phyloP scores from a whole-genome alignment of 2,888 invertebrate genomes.

The Teinopalpus imperialis region DNA sequence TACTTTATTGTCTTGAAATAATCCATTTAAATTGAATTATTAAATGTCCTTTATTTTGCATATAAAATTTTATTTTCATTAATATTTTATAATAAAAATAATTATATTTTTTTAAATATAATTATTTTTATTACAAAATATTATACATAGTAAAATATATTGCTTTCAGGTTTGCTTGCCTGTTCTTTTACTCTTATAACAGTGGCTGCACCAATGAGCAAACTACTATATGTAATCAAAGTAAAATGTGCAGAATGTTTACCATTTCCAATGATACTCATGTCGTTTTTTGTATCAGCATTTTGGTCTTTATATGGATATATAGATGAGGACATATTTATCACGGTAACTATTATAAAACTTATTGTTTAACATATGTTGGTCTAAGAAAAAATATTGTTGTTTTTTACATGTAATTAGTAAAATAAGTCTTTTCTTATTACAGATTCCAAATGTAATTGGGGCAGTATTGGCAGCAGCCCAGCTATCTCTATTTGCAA shows the following conservation, averaged over 20 bases:
- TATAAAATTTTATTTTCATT: no score
- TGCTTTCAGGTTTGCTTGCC: constrained; percentile 81
- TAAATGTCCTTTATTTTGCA: no score
- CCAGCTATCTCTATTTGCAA: constrained; percentile 89
- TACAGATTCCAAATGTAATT: constrained; percentile 90
- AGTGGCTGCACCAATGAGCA: constrained; percentile 91
- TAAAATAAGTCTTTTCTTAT: constrained; percentile 34
- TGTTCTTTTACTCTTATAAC: constrained; percentile 89
- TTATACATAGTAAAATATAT: no score
- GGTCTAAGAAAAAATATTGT: no score
- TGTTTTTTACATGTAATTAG: no score
- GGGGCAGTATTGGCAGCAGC: constrained; percentile 87
- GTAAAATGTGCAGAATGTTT: constrained; percentile 91
- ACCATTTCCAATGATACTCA: constrained; percentile 92
- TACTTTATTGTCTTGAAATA: background rate
- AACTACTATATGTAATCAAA: constrained; percentile 89
- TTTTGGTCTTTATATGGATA: constrained; percentile 94
- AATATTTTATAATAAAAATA: no score
- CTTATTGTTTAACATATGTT: no score
- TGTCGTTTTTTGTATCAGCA: constrained; percentile 90
- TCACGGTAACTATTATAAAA: constrained; percentile 85
- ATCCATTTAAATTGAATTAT: no score
- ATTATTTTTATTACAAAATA: no score
- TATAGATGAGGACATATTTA: constrained; percentile 88
- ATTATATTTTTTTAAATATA: no score